Evolutionary conservation across 2,888 invertebrate species (phyloP), one percentile per base, ranked within the genome.

Genomic region (Epinotia brunnichana): DNA sequence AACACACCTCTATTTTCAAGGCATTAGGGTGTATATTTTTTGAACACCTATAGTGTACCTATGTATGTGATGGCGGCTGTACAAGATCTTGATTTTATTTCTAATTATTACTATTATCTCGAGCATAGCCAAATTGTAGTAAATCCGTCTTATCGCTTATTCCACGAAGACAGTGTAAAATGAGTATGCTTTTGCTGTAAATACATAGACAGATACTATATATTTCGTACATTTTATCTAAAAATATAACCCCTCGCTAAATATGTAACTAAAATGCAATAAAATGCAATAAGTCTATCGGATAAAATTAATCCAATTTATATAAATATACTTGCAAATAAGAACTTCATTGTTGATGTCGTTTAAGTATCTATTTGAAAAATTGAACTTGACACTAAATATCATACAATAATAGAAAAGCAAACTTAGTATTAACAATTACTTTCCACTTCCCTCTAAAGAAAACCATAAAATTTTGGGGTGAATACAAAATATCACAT

Each of bases 111-210:
- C 29, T 29, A 5, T n/a, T 29, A 29, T 35, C 9, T 35, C 35
- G 35, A 35, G 7, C 35, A 35, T 35, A 35, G 35, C 35, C 0
- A 19, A 11, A 11, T 21, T 21, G 15, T 56, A 13, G 21, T 21
- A 21, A 21, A n/a, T 63, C 57, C 21, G 2, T 21, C 10, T n/a
- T 21, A 69, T 54, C 61, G 61, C 54, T 69, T 54, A 3, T 29
- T 17, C 24, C 13, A 48, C 7, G n/a, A 29, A n/a, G 24, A 41
- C 3, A 41, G 54, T 54, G 54, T 17, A 15, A 68, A 68, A 9
- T 29, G 60, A 41, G 39, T 61, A 24, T 11, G 69, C 69, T 69
- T 69, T 39, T 53, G 69, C 69, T 60, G 39, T 61, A 24, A 53
- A 29, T 61, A 60, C 15, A n/a, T 29, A 54, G 9, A 24, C 0